Evolutionary conservation across 2,888 invertebrate species (phyloP), one percentile per base, ranked within the genome.

Genomic region (Drosophila ezoana): DNA sequence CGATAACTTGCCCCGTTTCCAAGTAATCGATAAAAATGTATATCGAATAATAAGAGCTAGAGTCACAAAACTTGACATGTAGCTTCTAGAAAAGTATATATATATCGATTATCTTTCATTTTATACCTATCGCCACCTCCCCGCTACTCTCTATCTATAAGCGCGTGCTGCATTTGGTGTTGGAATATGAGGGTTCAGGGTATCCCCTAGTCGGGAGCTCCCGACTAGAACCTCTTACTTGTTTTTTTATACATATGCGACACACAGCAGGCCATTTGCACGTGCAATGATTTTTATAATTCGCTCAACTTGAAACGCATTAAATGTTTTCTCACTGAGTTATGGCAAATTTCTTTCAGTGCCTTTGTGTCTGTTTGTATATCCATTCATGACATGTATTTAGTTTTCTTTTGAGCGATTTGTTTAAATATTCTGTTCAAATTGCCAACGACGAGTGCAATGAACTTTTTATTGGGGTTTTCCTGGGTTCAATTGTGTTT

Each of bases 391-490:
- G 68, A 73, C 65, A 61, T 77, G 72, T 77, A 41, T 84, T 77
- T 65, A 63, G 64, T 73, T 84, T 73, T 81, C 64, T 33, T 62
- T 38, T 51, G 44, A 48, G 47, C 56, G 57, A 67, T 77, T 72
- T 68, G 47, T n/a, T 57, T 41, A 61, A 72, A 58, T 41, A 72
- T 72, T 66, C 51, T 6, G 16, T 59, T 63, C 13, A 61, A 45
- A 48, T 51, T 65, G 40, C 13, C 28, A 47, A 16, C 38, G 32
- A 16, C 60, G 84, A 70, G 89, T 84, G 69, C 89, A 86, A 70
- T 83, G 82, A 83, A 89, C 82, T 89, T 87, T 68, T 51, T 53
- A 66, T 76, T 56, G 61, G 40, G 37, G 49, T 62, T 61, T 58
- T 16, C 37, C 23, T 41, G 40, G 14, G 20, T 16, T 41, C 52